Conservation (phyloP, 1,140 invertebrate genomes). For the Drosophila baimaii region DNA sequence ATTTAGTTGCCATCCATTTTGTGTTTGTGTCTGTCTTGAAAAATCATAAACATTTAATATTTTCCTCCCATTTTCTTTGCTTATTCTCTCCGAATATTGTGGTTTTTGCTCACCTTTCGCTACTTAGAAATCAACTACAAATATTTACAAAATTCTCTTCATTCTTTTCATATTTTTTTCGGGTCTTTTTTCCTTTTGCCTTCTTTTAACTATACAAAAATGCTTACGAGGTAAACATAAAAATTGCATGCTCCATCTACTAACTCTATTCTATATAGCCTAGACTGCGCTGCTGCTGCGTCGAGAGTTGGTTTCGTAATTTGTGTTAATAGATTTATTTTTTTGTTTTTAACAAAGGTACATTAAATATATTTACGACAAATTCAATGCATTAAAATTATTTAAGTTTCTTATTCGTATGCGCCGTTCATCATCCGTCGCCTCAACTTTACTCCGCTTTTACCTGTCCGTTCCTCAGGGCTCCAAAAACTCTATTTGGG, state of each 20-base stretch:
- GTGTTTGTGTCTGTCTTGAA: constrained; percentile 31
- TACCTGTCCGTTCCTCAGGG: constrained; percentile 42
- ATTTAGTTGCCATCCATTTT: constrained; percentile 76
- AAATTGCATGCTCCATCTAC: constrained; percentile 64
- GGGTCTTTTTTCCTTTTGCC: constrained; percentile 4
- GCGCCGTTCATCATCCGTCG: constrained; percentile 2
- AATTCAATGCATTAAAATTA: constrained; percentile 83
- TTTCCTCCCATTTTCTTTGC: constrained; percentile 10
- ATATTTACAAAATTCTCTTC: constrained; percentile 71
- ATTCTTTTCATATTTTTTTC: constrained; percentile 9
- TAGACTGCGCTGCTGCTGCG: constrained; percentile 11
- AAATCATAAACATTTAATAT: constrained; percentile 77
- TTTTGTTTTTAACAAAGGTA: constrained; percentile 84
- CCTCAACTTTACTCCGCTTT: constrained; percentile 13
- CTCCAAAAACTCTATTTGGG: constrained; percentile 17
- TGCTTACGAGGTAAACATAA: constrained; percentile 74
- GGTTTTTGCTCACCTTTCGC: constrained; percentile 48
- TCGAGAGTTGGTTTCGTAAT: constrained; percentile 48
- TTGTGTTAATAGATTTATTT: constrained; percentile 72
- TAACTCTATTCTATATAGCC: constrained; percentile 37
- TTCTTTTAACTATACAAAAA: constrained; percentile 76
- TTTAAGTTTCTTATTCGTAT: constrained; percentile 57
- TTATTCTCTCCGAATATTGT: constrained; percentile 21
- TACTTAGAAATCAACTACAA: constrained; percentile 83
- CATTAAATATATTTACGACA: constrained; percentile 83